Conservation (phyloP, 1,140 invertebrate genomes). For the Diorhabda sublineata region DNA sequence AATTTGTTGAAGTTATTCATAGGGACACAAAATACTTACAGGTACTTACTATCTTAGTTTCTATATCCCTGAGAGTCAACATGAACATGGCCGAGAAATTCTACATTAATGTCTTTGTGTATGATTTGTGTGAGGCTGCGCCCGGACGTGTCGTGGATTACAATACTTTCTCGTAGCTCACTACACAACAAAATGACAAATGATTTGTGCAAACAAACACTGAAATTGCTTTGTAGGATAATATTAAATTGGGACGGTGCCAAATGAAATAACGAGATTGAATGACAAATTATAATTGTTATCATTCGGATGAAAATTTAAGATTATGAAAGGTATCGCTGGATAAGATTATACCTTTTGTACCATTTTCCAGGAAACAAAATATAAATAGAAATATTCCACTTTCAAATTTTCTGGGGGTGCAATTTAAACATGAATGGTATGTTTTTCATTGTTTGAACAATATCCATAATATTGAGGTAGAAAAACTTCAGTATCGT, state of each 20-base stretch:
- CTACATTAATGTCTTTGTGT: constrained; percentile 1
- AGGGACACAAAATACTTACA: no score
- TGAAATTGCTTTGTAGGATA: constrained; percentile 11
- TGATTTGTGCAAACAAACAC: constrained; percentile 14
- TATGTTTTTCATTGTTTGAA: no score
- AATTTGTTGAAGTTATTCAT: no score
- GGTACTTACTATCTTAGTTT: neutral
- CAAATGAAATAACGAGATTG: constrained; percentile 9
- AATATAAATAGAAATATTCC: no score
- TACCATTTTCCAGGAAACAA: no score
- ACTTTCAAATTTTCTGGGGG: no score
- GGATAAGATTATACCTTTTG: no score
- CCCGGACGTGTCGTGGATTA: constrained; percentile 9
- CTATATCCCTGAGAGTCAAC: neutral
- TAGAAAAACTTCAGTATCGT: no score
- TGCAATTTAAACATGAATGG: no score
- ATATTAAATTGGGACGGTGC: constrained; percentile 8
- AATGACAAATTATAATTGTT: constrained; percentile 10
- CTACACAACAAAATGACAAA: constrained; percentile 9
- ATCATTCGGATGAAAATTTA: neutral
- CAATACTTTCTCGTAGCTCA: neutral
- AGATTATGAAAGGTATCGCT: no score
- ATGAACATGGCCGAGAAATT: neutral
- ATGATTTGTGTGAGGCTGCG: constrained; percentile 1
- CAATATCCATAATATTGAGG: no score